Evolutionary conservation across 2,113 vertebrate genomes (phyloP).

Genomic region (Gopherus evgoodei): DNA sequence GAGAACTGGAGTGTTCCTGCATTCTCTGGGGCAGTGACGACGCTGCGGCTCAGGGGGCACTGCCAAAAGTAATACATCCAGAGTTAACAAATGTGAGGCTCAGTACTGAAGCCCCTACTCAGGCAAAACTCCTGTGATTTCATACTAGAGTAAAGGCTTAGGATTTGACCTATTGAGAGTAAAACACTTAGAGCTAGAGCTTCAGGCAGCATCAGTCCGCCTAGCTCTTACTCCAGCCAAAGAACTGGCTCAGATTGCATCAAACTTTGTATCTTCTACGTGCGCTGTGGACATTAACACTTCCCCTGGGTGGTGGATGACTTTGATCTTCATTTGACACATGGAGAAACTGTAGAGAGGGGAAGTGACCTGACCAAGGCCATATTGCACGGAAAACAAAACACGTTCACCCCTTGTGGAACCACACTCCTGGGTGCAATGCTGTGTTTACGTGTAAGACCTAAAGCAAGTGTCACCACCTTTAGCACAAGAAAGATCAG

Average conservation of each 20-base stretch:
- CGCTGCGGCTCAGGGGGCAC: neutral
- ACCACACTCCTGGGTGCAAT: accelerated
- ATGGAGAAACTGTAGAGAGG: neutral
- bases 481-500: neutral
- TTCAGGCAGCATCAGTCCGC: neutral
- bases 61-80: neutral
- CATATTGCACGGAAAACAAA: neutral
- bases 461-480: neutral
- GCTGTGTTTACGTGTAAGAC: neutral
- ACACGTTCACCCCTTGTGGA: neutral
- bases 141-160: no score
- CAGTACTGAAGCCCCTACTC: neutral
- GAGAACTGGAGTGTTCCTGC: neutral
- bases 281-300: neutral
- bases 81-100: neutral
- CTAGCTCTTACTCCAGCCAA: neutral
- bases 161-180: no score
- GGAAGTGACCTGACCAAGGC: neutral
- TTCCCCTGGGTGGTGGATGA: neutral
- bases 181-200: no score
- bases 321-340: neutral
- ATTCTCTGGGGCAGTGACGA: no score
- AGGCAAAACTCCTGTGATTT: neutral
- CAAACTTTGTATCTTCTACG: neutral
- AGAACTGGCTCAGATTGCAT: neutral